Conservation (phyloP, 2,888 invertebrate species). For the Melinaea marsaeus region DNA sequence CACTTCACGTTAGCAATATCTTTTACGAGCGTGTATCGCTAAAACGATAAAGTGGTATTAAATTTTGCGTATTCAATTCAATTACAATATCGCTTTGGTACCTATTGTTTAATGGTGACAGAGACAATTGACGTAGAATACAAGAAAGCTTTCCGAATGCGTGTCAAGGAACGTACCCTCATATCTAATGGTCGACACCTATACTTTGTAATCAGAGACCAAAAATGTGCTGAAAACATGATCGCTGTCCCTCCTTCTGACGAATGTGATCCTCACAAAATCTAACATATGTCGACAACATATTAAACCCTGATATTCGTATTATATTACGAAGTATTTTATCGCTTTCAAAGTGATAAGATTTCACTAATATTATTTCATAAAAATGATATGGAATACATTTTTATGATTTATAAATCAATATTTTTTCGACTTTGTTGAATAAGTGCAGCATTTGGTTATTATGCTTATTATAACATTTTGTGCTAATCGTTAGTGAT, state of each 20-base stretch:
- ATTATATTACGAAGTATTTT: no score
- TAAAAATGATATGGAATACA: no score
- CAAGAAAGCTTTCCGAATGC: conserved; percentile 43
- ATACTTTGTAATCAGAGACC: conserved; percentile 35
- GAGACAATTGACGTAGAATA: conserved; percentile 44
- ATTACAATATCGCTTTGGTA: conserved; percentile 13
- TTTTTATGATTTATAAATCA: no score
- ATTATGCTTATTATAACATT: no score
- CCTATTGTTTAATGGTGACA: conserved; percentile 25
- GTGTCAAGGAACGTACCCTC: conserved; percentile 54
- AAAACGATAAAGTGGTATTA: conserved; percentile 2
- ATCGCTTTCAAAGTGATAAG: no score
- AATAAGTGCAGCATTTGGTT: no score
- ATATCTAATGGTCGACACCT: conserved; percentile 49
- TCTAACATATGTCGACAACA: no score
- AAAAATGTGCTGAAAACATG: conserved; percentile 13
- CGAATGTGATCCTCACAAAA: no score
- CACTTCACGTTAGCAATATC: conserved; percentile 6
- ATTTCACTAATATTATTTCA: no score
- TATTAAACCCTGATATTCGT: no score
- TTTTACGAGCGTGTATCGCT: conserved; percentile 8
- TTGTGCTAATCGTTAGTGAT: no score
- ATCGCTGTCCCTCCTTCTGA: background rate
- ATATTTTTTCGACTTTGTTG: no score
- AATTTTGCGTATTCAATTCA: conserved; percentile 2